These are phyloP conservation scores for Cathartes aura DNA, from an alignment of 2,113 vertebrate species.

Conservation along the genomic window DNA sequence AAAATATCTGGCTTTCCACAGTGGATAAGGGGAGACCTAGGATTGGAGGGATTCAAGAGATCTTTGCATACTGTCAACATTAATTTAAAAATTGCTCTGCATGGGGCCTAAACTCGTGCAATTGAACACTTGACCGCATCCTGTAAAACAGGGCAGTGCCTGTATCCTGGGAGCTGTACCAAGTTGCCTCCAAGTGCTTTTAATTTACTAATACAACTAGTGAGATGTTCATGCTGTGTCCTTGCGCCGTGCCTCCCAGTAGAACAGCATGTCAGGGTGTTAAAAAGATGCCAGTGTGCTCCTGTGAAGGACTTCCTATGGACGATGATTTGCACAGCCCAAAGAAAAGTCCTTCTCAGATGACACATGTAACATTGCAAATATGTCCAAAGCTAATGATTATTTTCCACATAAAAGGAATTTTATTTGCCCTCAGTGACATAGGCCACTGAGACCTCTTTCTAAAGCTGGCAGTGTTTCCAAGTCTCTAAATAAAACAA, in stretches of 20 bases:
- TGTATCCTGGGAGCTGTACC: not conserved
- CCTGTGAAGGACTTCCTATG: slow-evolving; percentile 34
- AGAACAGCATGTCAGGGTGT: slow-evolving; percentile 1
- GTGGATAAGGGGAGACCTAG: not conserved
- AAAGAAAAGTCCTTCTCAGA: not conserved
- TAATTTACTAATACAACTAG: slow-evolving; percentile 33
- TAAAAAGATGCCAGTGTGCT: slow-evolving; percentile 20
- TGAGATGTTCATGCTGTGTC: slow-evolving; percentile 29
- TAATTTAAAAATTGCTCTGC: not conserved
- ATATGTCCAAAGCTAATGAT: not conserved
- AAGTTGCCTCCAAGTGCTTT: slow-evolving; percentile 44
- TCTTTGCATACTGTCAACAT: slow-evolving; percentile 24
- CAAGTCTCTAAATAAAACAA: not conserved
- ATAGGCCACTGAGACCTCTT: not conserved
- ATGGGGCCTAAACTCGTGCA: not conserved
- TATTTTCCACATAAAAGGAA: slow-evolving; percentile 17
- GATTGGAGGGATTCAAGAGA: not conserved
- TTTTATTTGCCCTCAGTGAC: not conserved
- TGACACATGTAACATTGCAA: not conserved
- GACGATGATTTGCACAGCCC: not conserved
- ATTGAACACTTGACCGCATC: slow-evolving; percentile 6
- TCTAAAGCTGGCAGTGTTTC: not conserved
- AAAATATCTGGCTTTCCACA: not conserved
- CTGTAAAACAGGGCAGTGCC: not conserved
- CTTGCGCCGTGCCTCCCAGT: not conserved